phyloP scores from a whole-genome alignment of 2,888 invertebrate genomes.

The Liodrosophila aerea region DNA sequence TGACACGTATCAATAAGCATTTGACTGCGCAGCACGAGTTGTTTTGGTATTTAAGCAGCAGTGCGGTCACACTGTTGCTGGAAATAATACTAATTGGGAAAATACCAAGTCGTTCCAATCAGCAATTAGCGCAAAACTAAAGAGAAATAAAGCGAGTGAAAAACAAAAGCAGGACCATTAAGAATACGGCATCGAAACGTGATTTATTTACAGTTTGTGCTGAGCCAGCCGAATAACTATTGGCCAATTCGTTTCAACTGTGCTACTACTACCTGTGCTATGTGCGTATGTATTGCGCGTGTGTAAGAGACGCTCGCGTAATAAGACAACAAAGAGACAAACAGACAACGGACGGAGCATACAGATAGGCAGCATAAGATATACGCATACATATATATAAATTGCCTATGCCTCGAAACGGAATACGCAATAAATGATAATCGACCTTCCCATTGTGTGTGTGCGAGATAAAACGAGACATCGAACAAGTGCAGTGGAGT shows the following conservation, averaged over 20 bases:
- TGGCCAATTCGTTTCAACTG: no score
- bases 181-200: constrained; percentile 39
- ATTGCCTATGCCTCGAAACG: no score
- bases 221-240: background rate
- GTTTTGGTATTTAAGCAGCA: no score
- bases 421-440: constrained; percentile 66
- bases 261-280: no score
- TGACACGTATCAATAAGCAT: no score
- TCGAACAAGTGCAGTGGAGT: background rate
- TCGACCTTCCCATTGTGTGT: constrained; percentile 52
- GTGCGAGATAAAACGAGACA: background rate
- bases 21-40: no score
- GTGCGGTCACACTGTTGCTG: constrained; percentile 4
- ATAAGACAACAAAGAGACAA: background rate
- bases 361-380: constrained; percentile 1
- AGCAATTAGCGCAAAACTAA: constrained; percentile 58
- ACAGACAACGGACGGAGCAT: background rate
- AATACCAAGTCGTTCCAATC: constrained; percentile 61
- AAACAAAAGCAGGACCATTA: constrained; percentile 52
- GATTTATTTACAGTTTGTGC: constrained; percentile 26
- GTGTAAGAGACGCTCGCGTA: background rate
- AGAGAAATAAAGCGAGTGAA: constrained; percentile 33
- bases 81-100: constrained; percentile 44
- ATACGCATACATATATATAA: background rate
- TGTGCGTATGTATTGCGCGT: background rate